Percentiles rank a stretch among this genome's conserved stretches.
These are phyloP conservation scores for Macquaria ambigua DNA, from an alignment of 2,113 vertebrate genomes.

Conservation along the genomic window DNA sequence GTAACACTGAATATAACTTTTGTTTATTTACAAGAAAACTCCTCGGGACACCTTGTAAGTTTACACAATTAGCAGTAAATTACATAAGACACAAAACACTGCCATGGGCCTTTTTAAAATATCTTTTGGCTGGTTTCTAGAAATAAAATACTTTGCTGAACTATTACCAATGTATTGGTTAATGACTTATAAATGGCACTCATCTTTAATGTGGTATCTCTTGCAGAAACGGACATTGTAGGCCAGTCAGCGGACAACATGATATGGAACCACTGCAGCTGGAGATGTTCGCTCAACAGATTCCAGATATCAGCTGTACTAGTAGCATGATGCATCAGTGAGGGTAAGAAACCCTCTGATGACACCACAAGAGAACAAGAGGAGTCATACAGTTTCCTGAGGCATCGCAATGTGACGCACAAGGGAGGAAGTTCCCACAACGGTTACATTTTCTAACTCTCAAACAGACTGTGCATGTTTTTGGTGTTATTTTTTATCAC, in stretches of 20 bases:
- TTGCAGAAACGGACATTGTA: constrained; percentile 45
- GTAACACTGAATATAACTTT: neutral
- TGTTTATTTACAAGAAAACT: neutral
- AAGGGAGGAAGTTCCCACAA: constrained; percentile 27
- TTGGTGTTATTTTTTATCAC: constrained; percentile 68
- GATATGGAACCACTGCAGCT: constrained; percentile 83
- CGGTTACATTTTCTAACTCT: constrained; percentile 44
- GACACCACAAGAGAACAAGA: constrained; percentile 48
- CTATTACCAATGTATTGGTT: neutral
- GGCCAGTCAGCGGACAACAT: constrained; percentile 65
- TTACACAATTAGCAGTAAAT: neutral
- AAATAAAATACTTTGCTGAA: neutral
- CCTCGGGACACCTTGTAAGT: neutral
- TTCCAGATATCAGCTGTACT: constrained; percentile 74
- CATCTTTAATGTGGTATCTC: constrained; percentile 6
- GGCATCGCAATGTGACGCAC: constrained; percentile 43
- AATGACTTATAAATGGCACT: neutral
- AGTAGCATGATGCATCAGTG: constrained; percentile 40
- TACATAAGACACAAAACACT: neutral
- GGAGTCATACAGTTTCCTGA: constrained; percentile 24
- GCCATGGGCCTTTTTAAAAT: neutral
- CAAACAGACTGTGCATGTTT: constrained; percentile 62
- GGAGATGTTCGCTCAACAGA: constrained; percentile 75
- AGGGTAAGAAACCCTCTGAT: constrained; percentile 36
- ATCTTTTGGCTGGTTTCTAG: neutral